phyloP scores from a whole-genome alignment of 2,113 vertebrate species.

The Xenopus borealis region DNA sequence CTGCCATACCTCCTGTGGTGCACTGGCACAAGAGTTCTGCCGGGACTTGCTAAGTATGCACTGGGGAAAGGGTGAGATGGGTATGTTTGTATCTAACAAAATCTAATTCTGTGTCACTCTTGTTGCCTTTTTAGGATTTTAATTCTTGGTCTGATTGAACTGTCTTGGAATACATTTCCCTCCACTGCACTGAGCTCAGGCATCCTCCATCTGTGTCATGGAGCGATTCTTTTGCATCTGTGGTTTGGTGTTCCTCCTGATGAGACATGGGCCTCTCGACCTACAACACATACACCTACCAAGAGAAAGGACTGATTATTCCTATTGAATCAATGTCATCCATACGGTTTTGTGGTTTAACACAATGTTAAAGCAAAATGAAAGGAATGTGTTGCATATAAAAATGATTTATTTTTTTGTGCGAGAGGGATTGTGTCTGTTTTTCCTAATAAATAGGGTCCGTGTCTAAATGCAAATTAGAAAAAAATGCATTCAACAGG shows the following conservation, averaged over 20 bases:
- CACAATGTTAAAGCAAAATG: background rate
- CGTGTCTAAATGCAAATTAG: background rate
- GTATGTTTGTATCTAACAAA: no score
- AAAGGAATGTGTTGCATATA: background rate
- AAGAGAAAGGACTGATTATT: constrained; percentile 63
- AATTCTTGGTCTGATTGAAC: constrained; percentile 89
- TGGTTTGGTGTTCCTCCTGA: constrained; percentile 63
- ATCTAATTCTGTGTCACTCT: no score
- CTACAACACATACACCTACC: constrained; percentile 22
- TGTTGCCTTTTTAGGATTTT: constrained; percentile 70
- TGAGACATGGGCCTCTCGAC: background rate
- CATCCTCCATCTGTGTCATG: constrained; percentile 84
- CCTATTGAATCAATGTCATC: no score
- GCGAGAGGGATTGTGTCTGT: background rate
- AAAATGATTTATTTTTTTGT: no score
- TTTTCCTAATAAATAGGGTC: constrained; percentile 17
- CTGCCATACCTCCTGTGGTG: constrained; percentile 94
- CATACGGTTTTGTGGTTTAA: background rate
- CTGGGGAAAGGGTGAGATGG: background rate
- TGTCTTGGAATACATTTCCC: constrained; percentile 96
- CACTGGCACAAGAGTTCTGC: constrained; percentile 78
- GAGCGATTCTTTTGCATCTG: constrained; percentile 83
- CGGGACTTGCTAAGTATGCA: constrained; percentile 82
- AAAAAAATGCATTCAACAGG: no score
- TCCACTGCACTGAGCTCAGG: constrained; percentile 86